These are phyloP conservation scores for Drosophila oshimai DNA, from an alignment of 1,140 invertebrate genomes.

Conservation along the genomic window DNA sequence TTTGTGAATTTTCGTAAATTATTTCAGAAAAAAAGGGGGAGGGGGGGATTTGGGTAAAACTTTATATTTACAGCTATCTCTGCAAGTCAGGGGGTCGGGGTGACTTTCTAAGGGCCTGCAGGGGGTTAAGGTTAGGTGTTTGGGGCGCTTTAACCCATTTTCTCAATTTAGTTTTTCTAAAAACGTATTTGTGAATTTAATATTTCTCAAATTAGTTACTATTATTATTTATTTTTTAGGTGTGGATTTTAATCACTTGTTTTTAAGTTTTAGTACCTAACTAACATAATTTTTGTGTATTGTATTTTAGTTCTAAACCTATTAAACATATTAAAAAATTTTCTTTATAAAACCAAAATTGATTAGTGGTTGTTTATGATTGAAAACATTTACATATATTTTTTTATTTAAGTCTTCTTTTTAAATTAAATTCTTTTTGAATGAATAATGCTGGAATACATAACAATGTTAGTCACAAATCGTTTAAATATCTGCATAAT, in stretches of 20 bases:
- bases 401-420: background rate
- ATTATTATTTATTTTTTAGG: background rate
- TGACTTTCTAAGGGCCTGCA: background rate
- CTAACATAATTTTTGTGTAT: no score
- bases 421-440: no score
- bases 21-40: background rate
- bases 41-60: background rate
- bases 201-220: background rate
- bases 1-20: conserved; percentile 27
- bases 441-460: no score
- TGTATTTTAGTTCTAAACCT: no score
- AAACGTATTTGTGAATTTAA: background rate
- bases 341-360: no score
- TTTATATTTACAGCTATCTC: conserved; percentile 26
- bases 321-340: no score
- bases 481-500: no score
- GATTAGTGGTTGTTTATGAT: no score
- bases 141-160: conserved; percentile 5
- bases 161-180: background rate
- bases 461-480: no score
- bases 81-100: background rate
- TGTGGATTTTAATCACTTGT: no score
- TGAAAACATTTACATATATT: background rate
- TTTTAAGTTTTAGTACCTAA: no score
- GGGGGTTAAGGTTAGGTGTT: conserved; percentile 15